Evolutionary conservation across 2,888 invertebrate genomes (phyloP).

Genomic region (Drosophila yooni): DNA sequence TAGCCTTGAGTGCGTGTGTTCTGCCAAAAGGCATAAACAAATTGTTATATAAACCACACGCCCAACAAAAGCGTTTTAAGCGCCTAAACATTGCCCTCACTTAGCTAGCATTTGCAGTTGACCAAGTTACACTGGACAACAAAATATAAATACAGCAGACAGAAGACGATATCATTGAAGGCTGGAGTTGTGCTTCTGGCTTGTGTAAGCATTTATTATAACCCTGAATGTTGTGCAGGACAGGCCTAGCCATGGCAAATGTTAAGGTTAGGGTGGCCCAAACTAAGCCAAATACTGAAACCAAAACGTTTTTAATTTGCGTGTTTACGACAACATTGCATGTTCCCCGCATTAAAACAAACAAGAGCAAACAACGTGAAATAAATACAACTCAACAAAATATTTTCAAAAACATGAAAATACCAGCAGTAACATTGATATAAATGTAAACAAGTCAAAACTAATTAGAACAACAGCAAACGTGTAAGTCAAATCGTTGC

Average conservation of each 20-base stretch:
- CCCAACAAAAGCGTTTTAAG: conserved; percentile 69
- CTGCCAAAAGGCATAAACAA: conserved; percentile 70
- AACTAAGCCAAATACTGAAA: conserved; percentile 20
- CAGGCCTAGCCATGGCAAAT: conserved; percentile 49
- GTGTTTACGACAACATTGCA: conserved; percentile 72
- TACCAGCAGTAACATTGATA: conserved; percentile 38
- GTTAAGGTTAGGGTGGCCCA: conserved; percentile 59
- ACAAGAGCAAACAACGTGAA: conserved; percentile 10
- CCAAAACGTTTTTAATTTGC: conserved; percentile 64
- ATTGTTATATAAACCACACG: conserved; percentile 74
- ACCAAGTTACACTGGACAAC: conserved; percentile 22
- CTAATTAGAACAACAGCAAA: conserved; percentile 2
- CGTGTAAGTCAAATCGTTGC: conserved; percentile 5
- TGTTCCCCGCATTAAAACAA: conserved; percentile 40
- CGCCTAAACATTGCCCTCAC: conserved; percentile 69
- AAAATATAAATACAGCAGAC: conserved; percentile 8
- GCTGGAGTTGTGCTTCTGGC: conserved; percentile 18
- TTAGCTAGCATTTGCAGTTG: conserved; percentile 47
- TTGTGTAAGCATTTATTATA: conserved; percentile 38
- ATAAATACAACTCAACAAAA: conserved; percentile 7
- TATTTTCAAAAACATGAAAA: conserved; percentile 46
- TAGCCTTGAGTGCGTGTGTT: conserved; percentile 76
- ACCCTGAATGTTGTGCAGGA: conserved; percentile 48
- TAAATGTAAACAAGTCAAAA: conserved; percentile 7
- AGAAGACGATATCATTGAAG: conserved; percentile 50